Evolutionary conservation across 2,113 vertebrate species (phyloP).

Genomic region (Ceyx melanurus): DNA sequence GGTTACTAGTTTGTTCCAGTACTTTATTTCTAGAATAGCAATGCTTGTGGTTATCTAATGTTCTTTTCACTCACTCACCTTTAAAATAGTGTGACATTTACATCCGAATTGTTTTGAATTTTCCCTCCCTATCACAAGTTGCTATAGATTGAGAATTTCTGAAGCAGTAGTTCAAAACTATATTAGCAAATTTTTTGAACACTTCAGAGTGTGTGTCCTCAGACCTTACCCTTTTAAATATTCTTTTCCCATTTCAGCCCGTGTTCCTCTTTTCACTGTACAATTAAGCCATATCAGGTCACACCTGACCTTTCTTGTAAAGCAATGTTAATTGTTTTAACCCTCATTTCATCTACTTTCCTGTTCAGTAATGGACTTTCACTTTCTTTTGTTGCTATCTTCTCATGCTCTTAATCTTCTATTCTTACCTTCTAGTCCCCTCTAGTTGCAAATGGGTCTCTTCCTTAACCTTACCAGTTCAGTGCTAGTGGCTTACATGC

Average conservation of each 20-base stretch:
- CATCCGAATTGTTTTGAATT: background rate
- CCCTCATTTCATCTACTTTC: background rate
- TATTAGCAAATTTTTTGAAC: background rate
- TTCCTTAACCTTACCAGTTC: background rate
- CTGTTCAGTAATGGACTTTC: background rate
- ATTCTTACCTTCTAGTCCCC: background rate
- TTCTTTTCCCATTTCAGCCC: background rate
- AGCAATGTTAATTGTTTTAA: no score
- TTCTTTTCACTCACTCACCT: background rate
- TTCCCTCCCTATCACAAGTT: background rate
- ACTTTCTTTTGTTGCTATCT: background rate
- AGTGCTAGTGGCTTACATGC: background rate
- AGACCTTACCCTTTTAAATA: background rate
- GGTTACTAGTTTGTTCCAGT: background rate
- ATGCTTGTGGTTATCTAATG: background rate
- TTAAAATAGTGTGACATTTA: background rate
- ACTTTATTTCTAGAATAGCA: background rate
- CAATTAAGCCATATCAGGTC: background rate
- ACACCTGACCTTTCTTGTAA: no score
- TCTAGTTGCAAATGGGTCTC: background rate
- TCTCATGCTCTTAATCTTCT: background rate
- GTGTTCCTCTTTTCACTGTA: background rate
- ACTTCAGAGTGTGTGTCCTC: background rate
- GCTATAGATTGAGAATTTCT: background rate
- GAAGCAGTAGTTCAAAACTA: background rate